Percentiles rank a stretch among this genome's conserved stretches.
phyloP scores from a whole-genome alignment of 2,113 vertebrate genomes.

The Entelurus aequoreus region DNA sequence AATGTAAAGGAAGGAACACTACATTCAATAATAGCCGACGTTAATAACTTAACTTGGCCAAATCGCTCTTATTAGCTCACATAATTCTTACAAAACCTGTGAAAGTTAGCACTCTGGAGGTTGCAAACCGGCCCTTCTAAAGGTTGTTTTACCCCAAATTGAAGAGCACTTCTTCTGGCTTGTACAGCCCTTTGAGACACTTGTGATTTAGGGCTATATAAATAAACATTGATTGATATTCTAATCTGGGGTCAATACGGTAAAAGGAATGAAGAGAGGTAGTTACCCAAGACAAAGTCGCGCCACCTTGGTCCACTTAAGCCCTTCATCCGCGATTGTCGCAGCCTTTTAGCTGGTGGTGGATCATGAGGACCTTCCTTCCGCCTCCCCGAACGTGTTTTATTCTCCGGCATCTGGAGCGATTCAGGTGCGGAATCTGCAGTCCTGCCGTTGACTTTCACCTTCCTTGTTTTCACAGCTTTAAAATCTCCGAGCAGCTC shows the following conservation, averaged over 20 bases:
- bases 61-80: no score
- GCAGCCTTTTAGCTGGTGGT: constrained; percentile 78
- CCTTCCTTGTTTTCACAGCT: constrained; percentile 60
- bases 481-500: constrained; percentile 41
- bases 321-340: constrained; percentile 83
- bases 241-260: background rate
- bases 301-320: constrained; percentile 79
- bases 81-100: no score
- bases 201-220: no score
- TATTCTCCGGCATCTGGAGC: constrained; percentile 33
- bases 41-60: no score
- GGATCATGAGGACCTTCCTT: constrained; percentile 32
- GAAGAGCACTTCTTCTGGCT: no score
- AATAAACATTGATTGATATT: no score
- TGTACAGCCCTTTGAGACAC: no score
- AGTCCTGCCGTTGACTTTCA: constrained; percentile 14
- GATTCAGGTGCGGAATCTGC: constrained; percentile 24
- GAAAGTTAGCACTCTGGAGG: no score
- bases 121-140: no score
- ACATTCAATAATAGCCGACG: no score
- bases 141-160: no score
- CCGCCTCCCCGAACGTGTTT: constrained; percentile 20
- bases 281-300: constrained; percentile 89
- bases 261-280: constrained; percentile 12
- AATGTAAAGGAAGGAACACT: no score